Evolutionary conservation across 1,140 invertebrate genomes (phyloP).

Genomic region (Mizuhopecten yessoensis): DNA sequence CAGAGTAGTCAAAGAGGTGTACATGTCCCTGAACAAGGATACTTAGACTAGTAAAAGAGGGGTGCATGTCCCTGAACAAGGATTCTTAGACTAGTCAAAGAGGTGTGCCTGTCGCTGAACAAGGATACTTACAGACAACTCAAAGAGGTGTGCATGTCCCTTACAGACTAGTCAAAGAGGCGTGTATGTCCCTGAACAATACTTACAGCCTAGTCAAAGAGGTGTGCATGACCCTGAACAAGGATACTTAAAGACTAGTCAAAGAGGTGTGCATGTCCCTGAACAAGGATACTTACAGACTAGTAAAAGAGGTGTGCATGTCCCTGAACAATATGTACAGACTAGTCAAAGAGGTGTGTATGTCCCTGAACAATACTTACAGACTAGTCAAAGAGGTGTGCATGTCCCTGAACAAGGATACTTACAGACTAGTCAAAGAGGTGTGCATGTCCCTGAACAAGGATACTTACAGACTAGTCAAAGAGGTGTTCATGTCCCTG

Average conservation of each 20-base stretch:
- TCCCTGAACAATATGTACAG: slow-evolving; percentile 29
- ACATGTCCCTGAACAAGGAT: slow-evolving; percentile 30
- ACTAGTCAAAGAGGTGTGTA: neutral
- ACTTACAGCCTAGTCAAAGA: neutral
- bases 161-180: neutral
- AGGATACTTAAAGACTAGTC: neutral
- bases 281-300: slow-evolving; percentile 27
- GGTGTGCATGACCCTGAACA: slow-evolving; percentile 21
- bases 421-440: slow-evolving; percentile 19
- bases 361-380: slow-evolving; percentile 29
- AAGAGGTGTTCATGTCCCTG: neutral
- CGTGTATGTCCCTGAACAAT: slow-evolving; percentile 28
- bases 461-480: slow-evolving; percentile 36
- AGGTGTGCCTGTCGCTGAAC: slow-evolving; percentile 9
- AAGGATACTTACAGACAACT: neutral
- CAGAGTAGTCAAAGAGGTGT: slow-evolving; percentile 4
- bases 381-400: no score
- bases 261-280: neutral
- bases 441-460: no score
- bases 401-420: no score
- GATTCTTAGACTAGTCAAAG: neutral
- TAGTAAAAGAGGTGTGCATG: neutral
- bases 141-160: no score
- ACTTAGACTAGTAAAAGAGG: neutral
- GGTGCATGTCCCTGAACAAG: slow-evolving; percentile 29